Evolutionary conservation across 2,888 invertebrate species (phyloP), one percentile per base, ranked within the genome.

Genomic region (Rotaria magnacalcarata): DNA sequence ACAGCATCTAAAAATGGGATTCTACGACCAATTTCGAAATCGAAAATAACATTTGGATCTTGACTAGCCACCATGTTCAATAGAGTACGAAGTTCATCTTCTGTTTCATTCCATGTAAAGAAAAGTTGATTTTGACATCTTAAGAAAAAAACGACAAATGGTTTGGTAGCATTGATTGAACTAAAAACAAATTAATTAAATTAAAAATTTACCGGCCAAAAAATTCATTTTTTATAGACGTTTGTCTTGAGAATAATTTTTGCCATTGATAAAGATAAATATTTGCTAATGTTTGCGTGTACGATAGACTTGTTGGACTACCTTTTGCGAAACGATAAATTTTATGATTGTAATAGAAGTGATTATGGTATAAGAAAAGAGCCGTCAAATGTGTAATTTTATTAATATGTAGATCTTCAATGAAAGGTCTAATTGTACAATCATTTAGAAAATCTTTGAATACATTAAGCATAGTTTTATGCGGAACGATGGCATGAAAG

Each of bases 351-450:
- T 67, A 67, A 34, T 67, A 67, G 16, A 67, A 67, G 0, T 34
- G 24, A 67, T 67, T 67, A 34, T 67, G 14, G 5, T 11, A 8
- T 2, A 67, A 14, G 34, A 67, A 67, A 14, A 67, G 14, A 24
- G 27, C 11, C 2, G 16, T 34, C 21, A 67, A 34, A 11, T 16
- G 27, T 10, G 14, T 1, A 19, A 27, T 27, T 67, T 34, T 67
- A 5, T 2, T 0, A 16, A 27, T 16, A 0, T 27, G 34, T 27
- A 67, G 27, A 67, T 67, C 14, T 34, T 11, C 67, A 16, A 67
- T 27, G 8, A 1, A 3, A 0, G 24, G 67, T 14, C 0, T 3
- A 5, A 16, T 21, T 1, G 14, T 0, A 6, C 14, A 10, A 10
- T 67, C 2, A 0, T 16, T 3, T 4, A 67, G 5, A 19, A 27